Base-by-base conservation (phyloP, 2,888 invertebrate genomes). In the Spodoptera littoralis region DNA sequence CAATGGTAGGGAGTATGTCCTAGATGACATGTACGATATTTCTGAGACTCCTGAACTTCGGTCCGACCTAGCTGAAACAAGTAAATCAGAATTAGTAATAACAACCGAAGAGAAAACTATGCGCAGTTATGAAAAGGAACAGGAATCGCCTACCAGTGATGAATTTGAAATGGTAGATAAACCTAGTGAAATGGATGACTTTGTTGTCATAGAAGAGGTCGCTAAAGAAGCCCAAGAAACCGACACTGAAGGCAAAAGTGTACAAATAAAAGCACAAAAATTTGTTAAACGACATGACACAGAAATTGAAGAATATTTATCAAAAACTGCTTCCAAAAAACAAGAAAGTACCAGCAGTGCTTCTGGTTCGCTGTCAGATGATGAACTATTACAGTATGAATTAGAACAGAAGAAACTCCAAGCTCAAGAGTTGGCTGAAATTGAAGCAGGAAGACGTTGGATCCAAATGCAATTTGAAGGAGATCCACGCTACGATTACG, bases 91-190 rank as follows among this genome's bases (percentile, higher is more conserved):
- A 83, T 90, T 96, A 36, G 91, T 96, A 18, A 95, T 96, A 18
- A 95, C 96, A 2, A 93, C 95, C 9, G 95, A 96, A 77, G 96
- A 97, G 80, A 96, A 95, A 81, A 89, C 93, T 5, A 85, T 95
- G 44, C 95, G 95, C 22, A 93, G 84, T 11, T 90, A 89, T 54
- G 95, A 96, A 72, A 96, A 95, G 77, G 95, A 95, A 80, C 95
- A 96, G 70, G 97, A 97, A 77, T 98, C 98, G 0, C 97, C 97
- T 0, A 96, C 96, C 11, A 97, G 97, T 81, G 98, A 98, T 86
- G 98, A 98, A 27, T 98, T 98, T 88, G 98, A 98, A 95, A 96
- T 98, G 95, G 95, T 98, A 1, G 98, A 98, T 79, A 98, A 97
- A 84, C 98, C 98, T 0, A 97, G 97, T 83, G 96, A 98, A 76